Evolutionary conservation across 2,797 vertebrate genomes (phyloP), one percentile per base, ranked within the genome.

Genomic region (Silurus lanzhouensis): DNA sequence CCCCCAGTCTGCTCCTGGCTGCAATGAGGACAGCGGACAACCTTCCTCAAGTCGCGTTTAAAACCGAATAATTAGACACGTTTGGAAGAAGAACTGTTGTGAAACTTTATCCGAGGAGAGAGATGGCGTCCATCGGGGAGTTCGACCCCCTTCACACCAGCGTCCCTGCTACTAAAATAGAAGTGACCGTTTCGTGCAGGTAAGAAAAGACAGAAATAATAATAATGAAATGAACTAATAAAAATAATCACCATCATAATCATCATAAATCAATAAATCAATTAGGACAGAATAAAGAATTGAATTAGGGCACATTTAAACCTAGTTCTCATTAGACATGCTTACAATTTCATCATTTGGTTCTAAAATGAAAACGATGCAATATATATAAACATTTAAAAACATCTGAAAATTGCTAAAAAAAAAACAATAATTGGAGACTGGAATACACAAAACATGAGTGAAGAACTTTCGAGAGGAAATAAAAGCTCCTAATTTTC

Each of bases 171-270:
- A 98, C 97, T 70, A 99, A 99, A 93, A 97, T 98, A 86, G 97
- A 99, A 91, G 93, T 98, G 89, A 97, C 96, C 31, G 97, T 97
- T 3, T 98, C 97, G 22, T 99, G 97, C 95, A 96, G 97, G 97
- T 99, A 92, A 94, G 95, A 46, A 72, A 8, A 31, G 17, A 27
- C 31, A 10, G 15, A 46, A 66, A 77, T 15, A 9, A 48, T 9
- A 63, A 22, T 22, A 63, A 63, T 6, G 1, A n/a, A 74, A 74
- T 19, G 7, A 17, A 27, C 9, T 25, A 17, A 74, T 74, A n/a
- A n/a, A 20, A 61, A 61, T 61, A 20, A 61, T 61, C 2, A 22
- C n/a, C 2, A 64, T 25, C 0, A 64, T n/a, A 71, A 70, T 17
- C 22, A 22, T 7, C 10, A 64, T 64, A 25, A 22, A 64, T 64